These are phyloP conservation scores for Brachynemurus nebulosus DNA, from an alignment of 2,888 invertebrate genomes.

Conservation along the genomic window DNA sequence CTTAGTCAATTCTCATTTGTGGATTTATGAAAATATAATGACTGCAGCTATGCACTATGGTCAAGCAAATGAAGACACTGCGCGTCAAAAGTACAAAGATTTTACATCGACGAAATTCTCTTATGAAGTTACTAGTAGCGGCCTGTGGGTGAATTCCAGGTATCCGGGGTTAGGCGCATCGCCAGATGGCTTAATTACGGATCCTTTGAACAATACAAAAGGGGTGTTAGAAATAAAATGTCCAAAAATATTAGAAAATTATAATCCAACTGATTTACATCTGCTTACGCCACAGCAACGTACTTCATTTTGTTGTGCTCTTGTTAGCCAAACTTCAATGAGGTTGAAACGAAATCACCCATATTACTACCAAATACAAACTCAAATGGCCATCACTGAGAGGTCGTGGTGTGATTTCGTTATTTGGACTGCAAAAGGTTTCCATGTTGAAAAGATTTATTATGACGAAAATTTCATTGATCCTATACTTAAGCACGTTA, in stretches of 20 bases:
- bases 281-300: constrained; percentile 14
- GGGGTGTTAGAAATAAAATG: constrained; percentile 7
- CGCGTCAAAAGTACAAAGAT: background rate
- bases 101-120: constrained; percentile 9
- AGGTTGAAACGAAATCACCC: constrained; percentile 15
- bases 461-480: constrained; percentile 13
- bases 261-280: constrained; percentile 13
- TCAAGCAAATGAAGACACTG: constrained; percentile 13
- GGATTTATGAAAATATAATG: background rate
- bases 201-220: constrained; percentile 9
- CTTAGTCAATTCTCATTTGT: constrained; percentile 7
- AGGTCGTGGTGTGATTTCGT: constrained; percentile 18
- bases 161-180: constrained; percentile 9
- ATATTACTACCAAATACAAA: constrained; percentile 18
- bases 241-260: constrained; percentile 16
- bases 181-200: constrained; percentile 9
- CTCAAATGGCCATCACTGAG: constrained; percentile 18
- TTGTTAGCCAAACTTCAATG: constrained; percentile 8
- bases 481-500: constrained; percentile 12
- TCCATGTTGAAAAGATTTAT: constrained; percentile 14
- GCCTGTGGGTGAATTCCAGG: constrained; percentile 14
- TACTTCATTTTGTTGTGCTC: constrained; percentile 14
- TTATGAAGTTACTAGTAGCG: constrained; percentile 12
- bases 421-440: constrained; percentile 15
- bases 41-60: constrained; percentile 11